Conservation (phyloP, 2,797 vertebrate species). For the Fringilla coelebs region DNA sequence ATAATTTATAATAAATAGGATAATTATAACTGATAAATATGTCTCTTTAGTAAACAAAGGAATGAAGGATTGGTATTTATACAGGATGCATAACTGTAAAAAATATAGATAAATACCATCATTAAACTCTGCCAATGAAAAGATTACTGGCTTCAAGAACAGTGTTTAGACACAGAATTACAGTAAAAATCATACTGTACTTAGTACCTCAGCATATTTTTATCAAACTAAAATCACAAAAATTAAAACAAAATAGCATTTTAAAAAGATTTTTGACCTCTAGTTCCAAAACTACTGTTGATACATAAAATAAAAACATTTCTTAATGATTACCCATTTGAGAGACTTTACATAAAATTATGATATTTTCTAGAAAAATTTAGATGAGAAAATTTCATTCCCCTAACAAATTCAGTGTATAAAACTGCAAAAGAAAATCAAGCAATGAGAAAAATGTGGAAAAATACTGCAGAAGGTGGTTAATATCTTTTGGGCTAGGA, state of each 20-base stretch:
- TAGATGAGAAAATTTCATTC: slow-evolving; percentile 81
- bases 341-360: slow-evolving; percentile 89
- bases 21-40: slow-evolving; percentile 82
- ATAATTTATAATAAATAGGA: slow-evolving; percentile 85
- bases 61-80: slow-evolving; percentile 81
- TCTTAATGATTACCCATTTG: slow-evolving; percentile 80
- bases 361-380: slow-evolving; percentile 83
- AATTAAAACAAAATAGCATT: slow-evolving; percentile 79
- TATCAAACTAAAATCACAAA: slow-evolving; percentile 83
- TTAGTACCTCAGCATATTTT: slow-evolving; percentile 78
- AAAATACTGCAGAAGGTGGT: slow-evolving; percentile 86
- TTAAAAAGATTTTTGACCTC: slow-evolving; percentile 81
- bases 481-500: slow-evolving; percentile 71
- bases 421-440: slow-evolving; percentile 85
- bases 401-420: slow-evolving; percentile 80
- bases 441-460: slow-evolving; percentile 77
- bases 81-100: slow-evolving; percentile 83
- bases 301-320: slow-evolving; percentile 83
- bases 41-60: slow-evolving; percentile 84
- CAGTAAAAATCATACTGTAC: slow-evolving; percentile 81
- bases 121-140: slow-evolving; percentile 80
- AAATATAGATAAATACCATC: slow-evolving; percentile 81
- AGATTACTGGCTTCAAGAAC: slow-evolving; percentile 82
- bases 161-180: slow-evolving; percentile 78
- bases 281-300: slow-evolving; percentile 80